Conservation (phyloP, 2,113 vertebrate genomes). For the Rhombomys opimus region DNA sequence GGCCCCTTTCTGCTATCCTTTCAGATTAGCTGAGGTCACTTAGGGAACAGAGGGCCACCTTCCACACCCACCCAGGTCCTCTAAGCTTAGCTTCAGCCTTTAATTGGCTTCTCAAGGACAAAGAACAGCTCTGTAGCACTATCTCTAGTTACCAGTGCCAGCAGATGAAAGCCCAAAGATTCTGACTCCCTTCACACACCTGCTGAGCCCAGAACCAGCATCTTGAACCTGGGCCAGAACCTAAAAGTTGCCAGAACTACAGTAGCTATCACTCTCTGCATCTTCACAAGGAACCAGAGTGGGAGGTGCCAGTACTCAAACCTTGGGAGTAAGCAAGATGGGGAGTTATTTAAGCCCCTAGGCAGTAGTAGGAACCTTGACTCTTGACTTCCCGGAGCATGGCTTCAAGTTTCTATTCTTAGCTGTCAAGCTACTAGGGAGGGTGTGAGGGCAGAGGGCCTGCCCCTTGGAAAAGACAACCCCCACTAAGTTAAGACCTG, state of each 20-base stretch:
- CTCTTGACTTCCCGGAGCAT: background rate
- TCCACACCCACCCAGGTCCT: conserved; percentile 64
- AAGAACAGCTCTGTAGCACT: conserved; percentile 92
- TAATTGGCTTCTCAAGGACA: conserved; percentile 70
- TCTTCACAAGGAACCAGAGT: background rate
- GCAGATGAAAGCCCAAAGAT: conserved; percentile 89
- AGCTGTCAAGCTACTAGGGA: background rate
- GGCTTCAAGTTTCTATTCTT: background rate
- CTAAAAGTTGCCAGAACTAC: background rate
- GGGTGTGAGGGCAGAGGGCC: background rate
- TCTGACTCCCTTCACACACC: conserved; percentile 63
- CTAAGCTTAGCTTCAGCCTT: conserved; percentile 23
- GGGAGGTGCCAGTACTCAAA: background rate
- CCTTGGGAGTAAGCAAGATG: conserved; percentile 30
- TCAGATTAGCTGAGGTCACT: conserved; percentile 90
- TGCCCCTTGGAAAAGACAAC: background rate
- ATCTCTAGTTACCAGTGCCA: conserved; percentile 91
- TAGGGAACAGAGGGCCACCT: conserved; percentile 90
- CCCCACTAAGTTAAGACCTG: background rate
- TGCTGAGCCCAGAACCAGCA: conserved; percentile 27
- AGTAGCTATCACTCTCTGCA: background rate
- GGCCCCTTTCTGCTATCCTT: conserved; percentile 90
- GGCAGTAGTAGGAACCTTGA: background rate
- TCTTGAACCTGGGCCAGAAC: background rate
- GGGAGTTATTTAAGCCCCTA: background rate